phyloP scores from a whole-genome alignment of 1,140 invertebrate genomes.

The Uloborus diversus region DNA sequence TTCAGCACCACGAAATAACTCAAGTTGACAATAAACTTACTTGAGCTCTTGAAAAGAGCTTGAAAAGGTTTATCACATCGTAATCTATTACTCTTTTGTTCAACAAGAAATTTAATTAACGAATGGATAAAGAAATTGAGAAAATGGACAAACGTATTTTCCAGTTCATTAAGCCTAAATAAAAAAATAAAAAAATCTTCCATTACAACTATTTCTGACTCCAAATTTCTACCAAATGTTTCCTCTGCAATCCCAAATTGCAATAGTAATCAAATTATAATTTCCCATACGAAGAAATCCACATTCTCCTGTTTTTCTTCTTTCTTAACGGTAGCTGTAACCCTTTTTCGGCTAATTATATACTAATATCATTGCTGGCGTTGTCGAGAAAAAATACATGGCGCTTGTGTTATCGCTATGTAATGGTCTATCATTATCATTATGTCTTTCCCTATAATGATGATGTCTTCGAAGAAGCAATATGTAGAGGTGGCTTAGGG shows the following conservation, averaged over 20 bases:
- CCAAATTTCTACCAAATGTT: not conserved
- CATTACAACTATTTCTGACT: not conserved
- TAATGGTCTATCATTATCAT: conserved; percentile 1
- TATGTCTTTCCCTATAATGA: not conserved
- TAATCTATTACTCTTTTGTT: no score
- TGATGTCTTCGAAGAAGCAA: not conserved
- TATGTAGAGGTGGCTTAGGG: no score
- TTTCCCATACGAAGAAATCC: not conserved
- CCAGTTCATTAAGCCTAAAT: conserved; percentile 29
- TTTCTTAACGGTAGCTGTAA: not conserved
- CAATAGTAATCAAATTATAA: conserved; percentile 24
- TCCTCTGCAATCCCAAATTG: not conserved
- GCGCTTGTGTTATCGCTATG: not conserved
- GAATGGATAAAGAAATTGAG: not conserved
- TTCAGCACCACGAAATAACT: no score
- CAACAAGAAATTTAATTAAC: conserved; percentile 35
- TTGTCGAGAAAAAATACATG: not conserved
- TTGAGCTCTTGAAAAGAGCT: no score
- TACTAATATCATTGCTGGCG: not conserved
- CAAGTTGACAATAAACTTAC: no score
- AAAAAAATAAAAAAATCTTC: not conserved
- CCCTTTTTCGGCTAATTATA: not conserved
- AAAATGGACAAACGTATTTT: not conserved
- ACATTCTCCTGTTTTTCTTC: not conserved
- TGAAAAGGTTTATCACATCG: no score